These are phyloP conservation scores for Rhea pennata DNA, from an alignment of 2,113 vertebrate species.

Conservation along the genomic window DNA sequence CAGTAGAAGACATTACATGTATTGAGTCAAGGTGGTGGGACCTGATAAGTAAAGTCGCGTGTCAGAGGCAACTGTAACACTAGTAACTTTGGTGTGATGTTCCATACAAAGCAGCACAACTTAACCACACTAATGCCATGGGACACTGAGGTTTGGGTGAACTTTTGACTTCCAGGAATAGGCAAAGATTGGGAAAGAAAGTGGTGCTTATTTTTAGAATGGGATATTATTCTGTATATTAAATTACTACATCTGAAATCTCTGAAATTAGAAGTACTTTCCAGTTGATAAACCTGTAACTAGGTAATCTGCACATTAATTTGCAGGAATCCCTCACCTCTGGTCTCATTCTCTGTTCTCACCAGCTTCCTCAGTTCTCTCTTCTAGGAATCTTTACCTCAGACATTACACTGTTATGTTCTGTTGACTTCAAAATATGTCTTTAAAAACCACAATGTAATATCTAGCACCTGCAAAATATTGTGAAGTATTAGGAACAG, in stretches of 20 bases:
- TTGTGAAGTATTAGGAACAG: constrained; percentile 68
- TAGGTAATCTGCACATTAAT: background rate
- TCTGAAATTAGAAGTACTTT: background rate
- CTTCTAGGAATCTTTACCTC: constrained; percentile 31
- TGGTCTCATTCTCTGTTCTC: background rate
- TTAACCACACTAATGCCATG: background rate
- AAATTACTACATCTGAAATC: background rate
- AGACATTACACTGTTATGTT: constrained; percentile 41
- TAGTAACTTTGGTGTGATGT: background rate
- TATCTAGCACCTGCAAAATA: constrained; percentile 75
- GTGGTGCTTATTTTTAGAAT: background rate
- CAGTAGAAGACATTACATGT: background rate
- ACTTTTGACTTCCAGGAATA: background rate
- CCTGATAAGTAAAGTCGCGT: background rate
- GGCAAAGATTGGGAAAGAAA: background rate
- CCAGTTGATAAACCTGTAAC: background rate
- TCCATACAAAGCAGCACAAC: background rate
- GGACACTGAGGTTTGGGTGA: background rate
- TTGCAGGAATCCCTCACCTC: background rate
- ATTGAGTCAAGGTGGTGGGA: background rate
- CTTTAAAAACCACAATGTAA: constrained; percentile 66
- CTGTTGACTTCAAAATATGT: constrained; percentile 57
- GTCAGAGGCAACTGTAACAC: background rate
- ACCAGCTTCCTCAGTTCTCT: background rate
- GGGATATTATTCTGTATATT: background rate